Conservation (phyloP, 2,797 vertebrate genomes). For the Vespertilio murinus region DNA sequence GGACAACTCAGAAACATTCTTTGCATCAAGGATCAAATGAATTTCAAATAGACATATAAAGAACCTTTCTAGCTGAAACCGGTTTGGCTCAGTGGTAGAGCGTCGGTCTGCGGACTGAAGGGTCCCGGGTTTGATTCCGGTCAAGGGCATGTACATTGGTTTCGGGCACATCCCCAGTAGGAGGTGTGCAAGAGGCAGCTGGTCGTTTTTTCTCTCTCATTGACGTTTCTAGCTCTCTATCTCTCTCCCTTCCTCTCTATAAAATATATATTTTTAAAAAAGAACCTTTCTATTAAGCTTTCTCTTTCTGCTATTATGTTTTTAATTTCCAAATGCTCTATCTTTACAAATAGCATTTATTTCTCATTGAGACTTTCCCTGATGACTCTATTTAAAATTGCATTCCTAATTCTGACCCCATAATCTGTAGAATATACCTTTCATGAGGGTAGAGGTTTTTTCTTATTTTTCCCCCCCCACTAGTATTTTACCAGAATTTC, state of each 20-base stretch:
- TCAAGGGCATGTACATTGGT: too few species aligned
- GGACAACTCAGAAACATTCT: neutral
- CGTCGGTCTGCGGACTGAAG: too few species aligned
- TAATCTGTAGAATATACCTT: slow-evolving; percentile 13
- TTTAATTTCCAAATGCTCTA: slow-evolving; percentile 46
- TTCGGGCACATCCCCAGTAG: too few species aligned
- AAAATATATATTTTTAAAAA: too few species aligned
- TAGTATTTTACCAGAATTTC: neutral
- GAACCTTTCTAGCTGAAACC: slow-evolving; percentile 43
- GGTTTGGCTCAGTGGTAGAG: too few species aligned
- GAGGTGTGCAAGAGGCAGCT: too few species aligned
- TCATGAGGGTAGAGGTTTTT: neutral
- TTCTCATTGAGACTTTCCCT: slow-evolving; percentile 24
- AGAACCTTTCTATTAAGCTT: slow-evolving; percentile 45
- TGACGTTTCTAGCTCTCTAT: too few species aligned
- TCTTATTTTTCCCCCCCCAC: neutral
- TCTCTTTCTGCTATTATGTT: slow-evolving; percentile 33
- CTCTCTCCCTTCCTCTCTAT: too few species aligned
- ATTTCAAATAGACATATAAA: neutral
- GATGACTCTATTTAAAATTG: slow-evolving; percentile 36
- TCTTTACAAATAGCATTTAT: slow-evolving; percentile 5
- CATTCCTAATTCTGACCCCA: neutral
- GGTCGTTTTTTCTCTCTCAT: too few species aligned
- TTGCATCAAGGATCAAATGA: neutral
- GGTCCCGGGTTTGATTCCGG: too few species aligned